Evolutionary conservation across 1,140 invertebrate genomes (phyloP).

Genomic region (Papilio glaucus): DNA sequence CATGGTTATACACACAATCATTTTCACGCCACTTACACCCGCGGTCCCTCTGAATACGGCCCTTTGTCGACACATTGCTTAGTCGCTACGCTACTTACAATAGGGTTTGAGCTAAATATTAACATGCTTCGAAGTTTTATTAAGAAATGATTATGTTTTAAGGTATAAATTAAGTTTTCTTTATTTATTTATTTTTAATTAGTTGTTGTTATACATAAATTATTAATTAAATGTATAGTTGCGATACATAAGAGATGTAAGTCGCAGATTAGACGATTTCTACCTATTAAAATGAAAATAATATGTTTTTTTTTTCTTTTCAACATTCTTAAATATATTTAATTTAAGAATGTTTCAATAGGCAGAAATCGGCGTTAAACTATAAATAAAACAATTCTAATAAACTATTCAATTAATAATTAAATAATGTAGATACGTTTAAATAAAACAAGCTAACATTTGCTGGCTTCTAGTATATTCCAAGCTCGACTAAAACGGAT

Average conservation of each 20-base stretch:
- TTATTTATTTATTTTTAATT: neutral
- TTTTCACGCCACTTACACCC: slow-evolving; percentile 42
- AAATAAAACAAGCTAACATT: neutral
- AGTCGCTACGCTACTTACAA: neutral
- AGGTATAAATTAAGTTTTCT: neutral
- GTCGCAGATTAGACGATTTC: neutral
- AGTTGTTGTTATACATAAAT: neutral
- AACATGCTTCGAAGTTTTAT: neutral
- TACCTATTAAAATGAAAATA: neutral
- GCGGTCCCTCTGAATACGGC: slow-evolving; percentile 56
- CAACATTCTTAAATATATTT: no score
- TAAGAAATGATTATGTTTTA: neutral
- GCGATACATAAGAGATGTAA: neutral
- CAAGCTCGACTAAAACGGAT: neutral
- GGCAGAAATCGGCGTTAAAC: no score
- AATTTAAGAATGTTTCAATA: no score
- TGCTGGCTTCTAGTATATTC: slow-evolving; percentile 12
- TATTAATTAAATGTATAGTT: neutral
- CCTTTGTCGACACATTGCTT: slow-evolving; percentile 36
- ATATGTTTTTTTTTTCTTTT: neutral
- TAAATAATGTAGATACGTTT: neutral
- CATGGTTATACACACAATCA: slow-evolving; percentile 56
- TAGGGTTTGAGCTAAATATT: slow-evolving; percentile 1
- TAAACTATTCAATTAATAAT: neutral
- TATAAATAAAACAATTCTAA: neutral